Conservation (phyloP, 2,797 vertebrate genomes). For the Sphaeramia orbicularis region DNA sequence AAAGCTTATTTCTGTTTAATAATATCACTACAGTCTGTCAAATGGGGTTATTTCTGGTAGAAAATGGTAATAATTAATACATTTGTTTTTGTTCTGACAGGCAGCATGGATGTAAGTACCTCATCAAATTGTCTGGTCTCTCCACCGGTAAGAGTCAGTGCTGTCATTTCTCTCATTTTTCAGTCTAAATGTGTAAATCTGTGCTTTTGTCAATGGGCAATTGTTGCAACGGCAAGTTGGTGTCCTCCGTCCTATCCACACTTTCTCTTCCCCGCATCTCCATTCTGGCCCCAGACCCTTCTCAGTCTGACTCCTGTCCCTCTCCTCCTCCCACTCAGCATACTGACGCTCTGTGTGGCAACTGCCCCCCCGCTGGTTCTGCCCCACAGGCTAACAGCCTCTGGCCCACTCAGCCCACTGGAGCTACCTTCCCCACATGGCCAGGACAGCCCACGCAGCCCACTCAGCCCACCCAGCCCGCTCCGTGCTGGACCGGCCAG, state of each 20-base stretch:
- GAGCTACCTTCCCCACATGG: constrained; percentile 68
- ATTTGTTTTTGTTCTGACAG: constrained; percentile 43
- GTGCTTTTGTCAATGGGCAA: constrained; percentile 61
- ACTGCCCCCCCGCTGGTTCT: constrained; percentile 79
- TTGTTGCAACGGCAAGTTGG: constrained; percentile 74
- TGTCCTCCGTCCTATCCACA: constrained; percentile 77
- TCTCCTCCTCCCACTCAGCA: constrained; percentile 61
- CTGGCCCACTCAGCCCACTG: constrained; percentile 71
- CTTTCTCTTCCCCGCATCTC: constrained; percentile 73
- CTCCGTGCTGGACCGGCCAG: constrained; percentile 81
- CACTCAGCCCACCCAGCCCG: constrained; percentile 45
- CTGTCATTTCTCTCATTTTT: constrained; percentile 4
- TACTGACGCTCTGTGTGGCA: constrained; percentile 76
- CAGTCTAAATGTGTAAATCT: constrained; percentile 44
- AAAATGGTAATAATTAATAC: not conserved
- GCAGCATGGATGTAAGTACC: constrained; percentile 80
- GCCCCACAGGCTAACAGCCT: constrained; percentile 72
- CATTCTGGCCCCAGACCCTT: constrained; percentile 49
- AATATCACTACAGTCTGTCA: not conserved
- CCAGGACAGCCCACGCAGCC: constrained; percentile 69
- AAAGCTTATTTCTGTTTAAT: not conserved
- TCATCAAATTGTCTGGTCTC: constrained; percentile 61
- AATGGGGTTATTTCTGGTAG: not conserved
- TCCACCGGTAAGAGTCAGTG: constrained; percentile 65
- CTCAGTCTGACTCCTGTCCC: constrained; percentile 31